Evolutionary conservation across 2,888 invertebrate species (phyloP), one percentile per base, ranked within the genome.

Genomic region (Eupithecia vulgata): DNA sequence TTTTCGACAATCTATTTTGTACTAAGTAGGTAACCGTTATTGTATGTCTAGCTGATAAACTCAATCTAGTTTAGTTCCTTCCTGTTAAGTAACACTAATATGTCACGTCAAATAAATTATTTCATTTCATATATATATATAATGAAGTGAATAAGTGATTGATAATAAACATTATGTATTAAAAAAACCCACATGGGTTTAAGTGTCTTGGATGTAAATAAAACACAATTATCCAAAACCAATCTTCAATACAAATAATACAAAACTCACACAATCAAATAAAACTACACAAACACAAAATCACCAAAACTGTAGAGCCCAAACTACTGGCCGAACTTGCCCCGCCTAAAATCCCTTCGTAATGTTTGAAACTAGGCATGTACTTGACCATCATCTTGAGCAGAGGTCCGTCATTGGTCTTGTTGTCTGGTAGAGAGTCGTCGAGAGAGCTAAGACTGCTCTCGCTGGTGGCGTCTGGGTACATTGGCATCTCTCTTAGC

Each of bases 341-440:
- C 87, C 81, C 57, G 25, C 57, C 4, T 86, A 72, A 15, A 89
- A 70, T 0, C 12, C 79, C 81, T 73, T 90, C 84, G 52, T 91
- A 91, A 0, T 87, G 81, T 68, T 88, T 90, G n/a, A 93, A 78
- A 64, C 89, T 88, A 1, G 92, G 92, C 81, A 92, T 81, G 71
- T 92, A 92, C 71, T 87, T 87, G 1, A 90, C 35, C 1, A 91
- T 85, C 88, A 91, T 91, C 21, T 84, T 85, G 2, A 91, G 76
- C 82, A 92, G 87, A 0, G 89, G 87, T 2, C 83, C 82, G 4
- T 89, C 87, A 1, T 78, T 35, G 10, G 83, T 76, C 30, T 76
- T 83, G 61, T 85, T 87, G 45, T 78, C 75, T 4, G 68, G 15
- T 34, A 76, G 79, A 5, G 70, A 12, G 57, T 37, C 35, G 12